phyloP scores from a whole-genome alignment of 2,797 vertebrate genomes.

The Notolepis coatsorum region DNA sequence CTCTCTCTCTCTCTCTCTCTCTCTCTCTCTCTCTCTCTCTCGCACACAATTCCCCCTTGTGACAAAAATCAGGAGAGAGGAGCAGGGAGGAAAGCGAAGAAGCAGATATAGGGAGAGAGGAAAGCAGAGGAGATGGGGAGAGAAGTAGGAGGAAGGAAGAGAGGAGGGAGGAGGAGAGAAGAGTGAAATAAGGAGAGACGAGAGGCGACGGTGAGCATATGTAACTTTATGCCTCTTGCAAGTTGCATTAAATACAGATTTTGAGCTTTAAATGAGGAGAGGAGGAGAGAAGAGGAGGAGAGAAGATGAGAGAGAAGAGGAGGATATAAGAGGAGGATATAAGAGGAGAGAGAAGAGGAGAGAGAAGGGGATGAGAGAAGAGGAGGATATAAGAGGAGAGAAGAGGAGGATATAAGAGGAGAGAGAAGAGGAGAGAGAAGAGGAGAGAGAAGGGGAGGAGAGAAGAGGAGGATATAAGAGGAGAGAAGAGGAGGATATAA shows the following conservation, averaged over 20 bases:
- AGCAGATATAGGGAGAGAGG: conserved; percentile 17
- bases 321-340: not conserved
- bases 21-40: conserved; percentile 34
- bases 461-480: conserved; percentile 23
- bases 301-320: conserved; percentile 27
- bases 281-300: not conserved
- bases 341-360: not conserved
- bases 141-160: not conserved
- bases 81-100: not conserved
- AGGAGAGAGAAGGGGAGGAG: not conserved
- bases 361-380: not conserved
- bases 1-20: conserved; percentile 21
- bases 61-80: too few relatives aligned
- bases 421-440: conserved; percentile 2
- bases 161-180: conserved; percentile 1
- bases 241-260: too few relatives aligned
- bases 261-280: too few relatives aligned
- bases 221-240: too few relatives aligned
- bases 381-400: conserved; percentile 19
- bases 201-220: conserved; percentile 23
- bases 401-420: conserved; percentile 34
- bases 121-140: conserved; percentile 7
- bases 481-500: too few relatives aligned
- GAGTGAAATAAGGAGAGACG: not conserved
- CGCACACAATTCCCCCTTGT: too few relatives aligned